Evolutionary conservation across 1,140 invertebrate species (phyloP), one percentile per base, ranked within the genome.

Genomic region (Diorhabda sublineata): DNA sequence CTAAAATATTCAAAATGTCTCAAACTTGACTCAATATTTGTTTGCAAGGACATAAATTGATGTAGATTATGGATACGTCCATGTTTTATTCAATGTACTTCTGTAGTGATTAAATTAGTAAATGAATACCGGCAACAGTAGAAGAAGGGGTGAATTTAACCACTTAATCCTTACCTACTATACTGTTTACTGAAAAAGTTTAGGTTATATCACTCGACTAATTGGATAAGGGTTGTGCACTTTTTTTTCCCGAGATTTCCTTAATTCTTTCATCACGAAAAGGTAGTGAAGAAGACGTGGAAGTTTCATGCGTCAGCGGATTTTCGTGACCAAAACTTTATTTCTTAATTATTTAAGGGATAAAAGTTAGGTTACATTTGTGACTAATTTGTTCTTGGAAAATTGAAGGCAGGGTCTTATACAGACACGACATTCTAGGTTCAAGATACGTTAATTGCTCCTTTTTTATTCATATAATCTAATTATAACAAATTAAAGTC

Each of bases 141-240:
- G 26, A 60, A 11, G 43, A 63, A 63, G 61, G 61, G 61, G 61
- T 63, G 61, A 45, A 42, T 63, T 63, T 52, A 63, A 63, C 43
- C 61, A 45, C 61, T 63, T 63, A 63, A 63, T 63, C 61, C 45
- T 63, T 63, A 44, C 61, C 58, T 7, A 4, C 47, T 52, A 52
- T 52, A 52, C 47, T 60, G 58, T 60, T 60, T 60, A 60, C 58
- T 60, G 3, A 42, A 60, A 60, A 60, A 60, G 58, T 60, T 56
- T 60, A 42, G 58, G 42, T 60, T 60, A 60, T 60, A 60, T 60
- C 58, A 3, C 58, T 60, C 58, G 58, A 11, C 58, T 60, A 60
- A 60, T 60, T 60, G 58, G 58, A 60, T 60, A 42, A 11, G 58
- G 3, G 42, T 11, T 3, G 11, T 11, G 11, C 58, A 60, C 42